phyloP scores from a whole-genome alignment of 2,888 invertebrate species.

The Parochlus steinenii region DNA sequence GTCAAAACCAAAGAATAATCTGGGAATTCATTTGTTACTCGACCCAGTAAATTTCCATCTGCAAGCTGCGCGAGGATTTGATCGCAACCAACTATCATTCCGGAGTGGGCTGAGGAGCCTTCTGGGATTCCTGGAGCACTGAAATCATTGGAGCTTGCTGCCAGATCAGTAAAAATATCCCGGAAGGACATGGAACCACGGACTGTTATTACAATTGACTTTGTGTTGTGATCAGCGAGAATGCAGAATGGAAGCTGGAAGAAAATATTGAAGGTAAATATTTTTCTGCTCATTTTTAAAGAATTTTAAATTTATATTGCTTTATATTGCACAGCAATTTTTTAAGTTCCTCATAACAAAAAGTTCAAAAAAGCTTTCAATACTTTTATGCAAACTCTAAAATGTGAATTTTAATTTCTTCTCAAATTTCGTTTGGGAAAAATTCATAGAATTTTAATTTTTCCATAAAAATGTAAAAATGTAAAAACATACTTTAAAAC shows the following conservation, averaged over 20 bases:
- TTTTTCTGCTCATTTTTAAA: too few relatives aligned
- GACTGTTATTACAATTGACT: constrained; percentile 65
- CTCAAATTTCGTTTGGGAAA: not conserved
- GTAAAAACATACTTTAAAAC: too few relatives aligned
- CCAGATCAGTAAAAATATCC: constrained; percentile 73
- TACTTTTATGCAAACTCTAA: too few relatives aligned
- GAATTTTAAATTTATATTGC: not conserved
- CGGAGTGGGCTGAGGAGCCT: constrained; percentile 67
- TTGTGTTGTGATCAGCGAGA: constrained; percentile 62
- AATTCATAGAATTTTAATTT: not conserved
- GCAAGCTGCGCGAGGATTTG: constrained; percentile 54
- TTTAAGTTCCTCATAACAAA: not conserved
- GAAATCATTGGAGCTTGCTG: constrained; percentile 55
- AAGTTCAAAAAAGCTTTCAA: not conserved
- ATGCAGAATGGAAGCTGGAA: constrained; percentile 72
- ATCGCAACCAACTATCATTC: constrained; percentile 68
- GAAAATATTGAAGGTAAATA: constrained; percentile 12
- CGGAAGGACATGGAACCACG: constrained; percentile 72
- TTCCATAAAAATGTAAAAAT: not conserved
- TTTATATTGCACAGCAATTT: not conserved
- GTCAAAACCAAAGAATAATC: constrained; percentile 64
- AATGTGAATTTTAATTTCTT: not conserved
- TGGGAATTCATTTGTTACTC: constrained; percentile 51
- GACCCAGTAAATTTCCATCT: constrained; percentile 46
- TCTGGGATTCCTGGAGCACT: constrained; percentile 45